Base-by-base conservation (phyloP, 2,888 invertebrate genomes). In the Petrolisthes manimaculis region DNA sequence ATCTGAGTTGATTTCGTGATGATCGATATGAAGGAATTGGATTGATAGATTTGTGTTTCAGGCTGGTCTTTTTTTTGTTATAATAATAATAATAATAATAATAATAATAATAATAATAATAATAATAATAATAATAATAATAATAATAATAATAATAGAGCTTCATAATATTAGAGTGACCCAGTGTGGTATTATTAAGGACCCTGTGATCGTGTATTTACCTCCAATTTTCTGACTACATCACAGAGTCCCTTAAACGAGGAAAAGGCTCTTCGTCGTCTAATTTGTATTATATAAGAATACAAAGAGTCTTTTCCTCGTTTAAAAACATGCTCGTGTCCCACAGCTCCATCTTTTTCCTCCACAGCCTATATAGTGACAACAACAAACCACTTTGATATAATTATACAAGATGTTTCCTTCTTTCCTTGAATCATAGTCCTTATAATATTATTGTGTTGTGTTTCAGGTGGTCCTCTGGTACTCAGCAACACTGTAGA, bases 381-480 rank as follows among this genome's bases (percentile, higher is more conserved):
- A 37, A 37, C 37, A 37, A 37, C 37, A 37, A 37, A 37, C 37
- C 37, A 37, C 37, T 37, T 37, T 37, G 37, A 53, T 12, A 77
- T 53, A 14, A 77, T 51, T 61, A 14, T 12, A 53, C 14, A 51
- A 37, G 77, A 21, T 12, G 51, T 12, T 51, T 18, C 54, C 0
- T 12, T 77, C 69, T 18, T 77, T n/a, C 24, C 75, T 37, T 37
- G 37, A 37, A 37, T 37, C 37, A 37, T 37, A 37, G 37, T 37
- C 0, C 37, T 0, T 37, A 37, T 37, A n/a, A n/a, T n/a, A n/a
- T n/a, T n/a, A 37, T 37, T 37, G 24, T 69, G 1, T 21, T 55
- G 51, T 37, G 21, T 21, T 51, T 14, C 88, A 88, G 88, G 88
- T 53, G 89, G 89, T 8, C 89, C 89, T 14, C 85, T 89, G 8